Base-by-base conservation (phyloP, 30 jellyfish, hydroid and myxozoan genomes). In the Sanderia malayensis region DNA sequence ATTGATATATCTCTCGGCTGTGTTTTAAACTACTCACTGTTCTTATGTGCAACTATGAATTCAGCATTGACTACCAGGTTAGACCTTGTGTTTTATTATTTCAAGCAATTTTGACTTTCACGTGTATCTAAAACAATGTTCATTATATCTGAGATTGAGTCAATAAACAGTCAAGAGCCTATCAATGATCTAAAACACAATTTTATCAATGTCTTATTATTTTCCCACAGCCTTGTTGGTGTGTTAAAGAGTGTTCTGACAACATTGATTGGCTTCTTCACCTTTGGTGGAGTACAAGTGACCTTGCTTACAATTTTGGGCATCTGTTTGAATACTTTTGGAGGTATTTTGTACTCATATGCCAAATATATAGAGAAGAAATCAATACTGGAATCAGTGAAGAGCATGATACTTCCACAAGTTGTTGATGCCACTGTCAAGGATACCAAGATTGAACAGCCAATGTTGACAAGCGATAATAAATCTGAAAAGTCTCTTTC, bases 41-140 rank as follows among this genome's bases (percentile, higher is more conserved):
- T 90, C 53, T 66, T 90, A 31, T 90, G 98, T 90, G 98, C 98
- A 2, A 90, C 98, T 0, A 82, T 79, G 94, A 90, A 90, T 37
- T 90, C 98, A 6, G 98, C 98, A 13, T 72, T 90, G 31, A 90
- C 98, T 20, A 90, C 98, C 33, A 90, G 98, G 98, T 90, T 46
- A 53, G 66, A 1, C n/a, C n/a, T n/a, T n/a, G n/a, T n/a, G n/a
- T n/a, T n/a, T n/a, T n/a, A n/a, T n/a, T n/a, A n/a, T n/a, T n/a
- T n/a, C n/a, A n/a, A n/a, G n/a, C n/a, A n/a, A n/a, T n/a, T n/a
- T n/a, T n/a, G n/a, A n/a, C n/a, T n/a, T n/a, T n/a, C n/a, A n/a
- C n/a, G n/a, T n/a, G n/a, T n/a, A n/a, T n/a, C n/a, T n/a, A n/a
- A n/a, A n/a, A n/a, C n/a, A n/a, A n/a, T n/a, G n/a, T n/a, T n/a